Base-by-base conservation (phyloP, 2,797 vertebrate genomes). In the Microctenopoma lineatum region DNA sequence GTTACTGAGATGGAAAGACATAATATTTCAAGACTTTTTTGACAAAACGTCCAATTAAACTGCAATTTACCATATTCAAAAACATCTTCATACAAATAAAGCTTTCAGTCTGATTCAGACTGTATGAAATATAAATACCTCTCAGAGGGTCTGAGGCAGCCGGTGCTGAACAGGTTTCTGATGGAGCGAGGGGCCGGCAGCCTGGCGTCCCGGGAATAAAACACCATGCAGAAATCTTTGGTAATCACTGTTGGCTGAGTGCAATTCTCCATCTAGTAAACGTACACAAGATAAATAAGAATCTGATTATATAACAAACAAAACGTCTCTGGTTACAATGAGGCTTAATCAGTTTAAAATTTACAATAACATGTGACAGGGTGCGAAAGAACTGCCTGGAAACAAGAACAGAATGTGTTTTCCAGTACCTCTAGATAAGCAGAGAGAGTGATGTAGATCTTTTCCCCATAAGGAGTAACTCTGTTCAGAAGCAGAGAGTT, bases 201-300 rank as follows among this genome's bases (percentile, higher is more conserved):
- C 84, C 98, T 99, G 32, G 97, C 94, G 0, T 99, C 97, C 0
- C 98, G 95, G 5, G 97, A 98, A 89, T 99, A 98, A 92, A 99
- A 99, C 72, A 99, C 96, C 98, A 99, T 97, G 89, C 97, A 97
- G 93, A 99, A 97, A 86, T 99, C 98, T 94, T 99, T 99, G 91
- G 98, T 99, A 94, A 99, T 94, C 71, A 99, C 95, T 0, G 98
- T 96, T 0, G 97, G 97, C 90, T 99, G 98, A 14, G 97, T 96
- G 85, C 97, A 99, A 89, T 96, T 97, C 92, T 98, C 97, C 97
- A 99, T 96, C 98, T 99, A 79, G 26, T 18, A 46, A 53, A 66
- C 77, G 57, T 6, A 62, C 1, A 5, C 0, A 36, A 72, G 4
- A 58, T 42, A 10, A 16, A 59, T 61, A 25, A 60, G 5, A 65